Base-by-base conservation (phyloP, 2,888 invertebrate species). In the Plebejus melissa region DNA sequence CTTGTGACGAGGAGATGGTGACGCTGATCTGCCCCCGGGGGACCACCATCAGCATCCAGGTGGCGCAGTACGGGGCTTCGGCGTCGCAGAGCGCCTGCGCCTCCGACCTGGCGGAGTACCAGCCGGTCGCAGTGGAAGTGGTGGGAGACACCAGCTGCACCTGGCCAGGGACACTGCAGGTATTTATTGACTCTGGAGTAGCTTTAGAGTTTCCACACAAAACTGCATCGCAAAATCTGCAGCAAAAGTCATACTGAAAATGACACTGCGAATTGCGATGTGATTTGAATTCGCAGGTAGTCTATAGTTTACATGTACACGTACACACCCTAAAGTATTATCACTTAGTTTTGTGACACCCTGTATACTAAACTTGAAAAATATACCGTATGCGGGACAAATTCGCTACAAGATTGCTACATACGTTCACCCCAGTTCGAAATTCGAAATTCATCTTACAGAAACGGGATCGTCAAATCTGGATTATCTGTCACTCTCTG, bases 1-100 rank as follows among this genome's bases (percentile, higher is more conserved):
- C 98, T 75, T 99, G 99, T 91, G 98, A 98, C 91, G 97, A 97
- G 79, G 97, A 98, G 85, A 95, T 96, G 87, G 96, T 99, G 87
- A 96, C 96, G 74, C 94, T 99, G 79, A 96, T 96, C 85, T 99
- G 99, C 90, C 98, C 99, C 46, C 94, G 96, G 72, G 98, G 98
- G 75, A 99, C 99, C 58, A 97, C 97, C 83, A 98, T 99, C 86
- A 96, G 97, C 82, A 97, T 98, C 81, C 97, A 98, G 82, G 94
- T 97, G 82, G 98, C 98, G n/a, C 97, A 97, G 86, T 98, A 98
- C 84, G 98, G 98, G 16, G 96, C 96, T 50, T 95, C 95, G 1
- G 89, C 88, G 0, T 85, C 90, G 0, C 94, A 94, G 74, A 91
- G 91, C 16, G 91, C 94, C 36, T 94, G 94, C 76, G 87, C 93